Conservation (phyloP, 2,797 vertebrate genomes). For the Spheniscus humboldti region DNA sequence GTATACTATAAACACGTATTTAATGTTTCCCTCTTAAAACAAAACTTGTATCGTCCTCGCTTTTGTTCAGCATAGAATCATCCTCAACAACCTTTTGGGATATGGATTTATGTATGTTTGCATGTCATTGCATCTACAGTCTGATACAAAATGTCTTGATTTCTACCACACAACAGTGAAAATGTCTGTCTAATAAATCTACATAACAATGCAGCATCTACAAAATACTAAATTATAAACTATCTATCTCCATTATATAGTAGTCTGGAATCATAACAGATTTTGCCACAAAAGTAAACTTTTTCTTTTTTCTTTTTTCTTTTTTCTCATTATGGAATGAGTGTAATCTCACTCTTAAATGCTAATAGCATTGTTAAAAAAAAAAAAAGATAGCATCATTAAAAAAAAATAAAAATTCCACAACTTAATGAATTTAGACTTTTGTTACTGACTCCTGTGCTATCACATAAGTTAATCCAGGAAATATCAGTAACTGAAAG, state of each 20-base stretch:
- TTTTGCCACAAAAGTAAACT: background rate
- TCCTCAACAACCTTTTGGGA: background rate
- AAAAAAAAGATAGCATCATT: background rate
- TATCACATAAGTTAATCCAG: background rate
- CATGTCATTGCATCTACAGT: background rate
- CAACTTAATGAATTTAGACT: background rate
- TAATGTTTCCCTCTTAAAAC: background rate
- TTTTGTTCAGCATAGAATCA: background rate
- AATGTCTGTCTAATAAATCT: background rate
- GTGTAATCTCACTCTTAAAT: background rate
- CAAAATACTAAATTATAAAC: background rate
- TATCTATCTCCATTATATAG: background rate
- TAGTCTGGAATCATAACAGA: background rate
- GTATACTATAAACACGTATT: background rate
- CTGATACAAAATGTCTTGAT: background rate
- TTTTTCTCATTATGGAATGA: background rate
- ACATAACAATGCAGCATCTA: background rate
- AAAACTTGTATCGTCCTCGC: background rate
- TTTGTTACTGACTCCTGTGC: background rate
- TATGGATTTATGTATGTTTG: background rate
- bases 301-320: background rate
- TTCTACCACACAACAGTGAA: background rate
- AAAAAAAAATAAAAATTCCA: background rate
- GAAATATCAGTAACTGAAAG: constrained; percentile 1
- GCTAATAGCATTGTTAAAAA: background rate